A percentile compares a stretch with the other conserved stretches of the same genome.
Conservation (phyloP, 2,113 vertebrate genomes). For the Brachyhypopomus occidentalis region DNA sequence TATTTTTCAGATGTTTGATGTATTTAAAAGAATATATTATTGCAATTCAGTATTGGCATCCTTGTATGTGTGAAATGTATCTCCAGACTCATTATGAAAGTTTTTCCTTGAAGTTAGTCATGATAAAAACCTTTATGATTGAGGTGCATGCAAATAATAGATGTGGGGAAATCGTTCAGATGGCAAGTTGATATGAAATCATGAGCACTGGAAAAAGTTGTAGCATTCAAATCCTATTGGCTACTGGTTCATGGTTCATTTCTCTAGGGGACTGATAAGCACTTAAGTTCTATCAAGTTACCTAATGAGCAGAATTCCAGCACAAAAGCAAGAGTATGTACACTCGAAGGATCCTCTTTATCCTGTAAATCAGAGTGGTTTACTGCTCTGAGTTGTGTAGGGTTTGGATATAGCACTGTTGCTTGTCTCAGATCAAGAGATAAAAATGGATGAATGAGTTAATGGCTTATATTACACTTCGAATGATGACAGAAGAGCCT, state of each 20-base stretch:
- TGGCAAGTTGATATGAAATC: constrained; percentile 66
- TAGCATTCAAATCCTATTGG: constrained; percentile 51
- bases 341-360: not conserved
- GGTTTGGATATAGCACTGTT: no score
- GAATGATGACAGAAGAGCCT: no score
- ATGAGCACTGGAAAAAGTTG: constrained; percentile 67
- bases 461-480: no score
- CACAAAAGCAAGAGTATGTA: not conserved
- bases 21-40: no score
- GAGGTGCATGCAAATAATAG: constrained; percentile 71
- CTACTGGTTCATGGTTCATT: constrained; percentile 50
- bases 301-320: constrained; percentile 4
- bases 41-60: no score
- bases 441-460: no score
- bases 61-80: no score
- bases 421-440: no score
- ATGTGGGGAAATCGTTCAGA: constrained; percentile 72
- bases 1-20: no score
- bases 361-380: no score
- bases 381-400: no score
- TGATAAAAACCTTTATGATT: constrained; percentile 49
- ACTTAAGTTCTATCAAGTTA: not conserved
- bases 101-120: constrained; percentile 18
- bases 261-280: not conserved
- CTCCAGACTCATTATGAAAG: no score